Conservation (phyloP, 1,140 invertebrate species). For the Caenorhabditis elegans region WBcel235 BX284605.5:9017501-9018000, state of each 20-base stretch:
- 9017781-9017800: too few species aligned
- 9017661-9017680: constrained; percentile 28
- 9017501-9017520: constrained; percentile 4
- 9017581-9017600: too few species aligned
- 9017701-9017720: constrained; percentile 22
- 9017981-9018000: neutral
- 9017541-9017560: neutral
- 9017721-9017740: neutral
- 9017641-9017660: neutral
- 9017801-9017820: neutral
- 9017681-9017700: constrained; percentile 10
- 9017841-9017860: neutral
- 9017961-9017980: neutral
- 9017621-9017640: neutral
- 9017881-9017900: neutral
- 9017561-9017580: neutral
- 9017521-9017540: neutral
- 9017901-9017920: neutral
- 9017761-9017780: neutral
- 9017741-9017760: neutral
- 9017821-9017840: neutral
- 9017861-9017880: neutral
- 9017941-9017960: neutral
- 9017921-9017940: neutral
- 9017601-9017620: neutral